phyloP scores from a whole-genome alignment of 1,140 invertebrate genomes.

The Trichogramma pretiosum region DNA sequence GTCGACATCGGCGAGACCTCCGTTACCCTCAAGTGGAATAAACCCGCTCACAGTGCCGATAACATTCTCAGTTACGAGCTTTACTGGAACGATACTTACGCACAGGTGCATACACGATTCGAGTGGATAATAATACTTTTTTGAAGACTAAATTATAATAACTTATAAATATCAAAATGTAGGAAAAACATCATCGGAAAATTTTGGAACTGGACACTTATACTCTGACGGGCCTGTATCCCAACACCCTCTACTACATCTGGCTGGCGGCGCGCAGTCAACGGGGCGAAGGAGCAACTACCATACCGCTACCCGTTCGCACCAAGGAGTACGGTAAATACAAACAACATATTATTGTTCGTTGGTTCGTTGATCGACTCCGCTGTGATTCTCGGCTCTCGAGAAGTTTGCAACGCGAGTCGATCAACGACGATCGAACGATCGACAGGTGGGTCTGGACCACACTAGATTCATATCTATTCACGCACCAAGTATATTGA shows the following conservation, averaged over 20 bases:
- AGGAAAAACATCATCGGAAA: constrained; percentile 59
- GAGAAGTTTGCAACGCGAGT: too few relatives aligned
- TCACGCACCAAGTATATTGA: too few relatives aligned
- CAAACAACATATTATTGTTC: too few relatives aligned
- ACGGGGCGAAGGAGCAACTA: constrained; percentile 86
- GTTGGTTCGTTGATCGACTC: too few relatives aligned
- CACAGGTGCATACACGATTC: constrained; percentile 74
- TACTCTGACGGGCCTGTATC: constrained; percentile 78
- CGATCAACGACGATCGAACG: too few relatives aligned
- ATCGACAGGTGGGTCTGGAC: too few relatives aligned
- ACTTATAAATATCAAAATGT: constrained; percentile 5
- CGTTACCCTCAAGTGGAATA: constrained; percentile 81
- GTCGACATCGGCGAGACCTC: constrained; percentile 73
- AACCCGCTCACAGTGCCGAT: constrained; percentile 81
- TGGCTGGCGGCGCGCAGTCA: constrained; percentile 89
- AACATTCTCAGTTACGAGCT: constrained; percentile 91
- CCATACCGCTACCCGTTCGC: constrained; percentile 84
- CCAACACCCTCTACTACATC: constrained; percentile 92
- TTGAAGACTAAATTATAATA: too few relatives aligned
- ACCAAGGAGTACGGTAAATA: constrained; percentile 96
- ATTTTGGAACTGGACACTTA: constrained; percentile 77
- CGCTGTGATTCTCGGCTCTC: too few relatives aligned
- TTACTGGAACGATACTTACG: constrained; percentile 95
- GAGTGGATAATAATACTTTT: too few relatives aligned
- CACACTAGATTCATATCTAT: too few relatives aligned